These are phyloP conservation scores for Eucriotettix oculatus DNA, from an alignment of 2,888 invertebrate species.

Conservation along the genomic window DNA sequence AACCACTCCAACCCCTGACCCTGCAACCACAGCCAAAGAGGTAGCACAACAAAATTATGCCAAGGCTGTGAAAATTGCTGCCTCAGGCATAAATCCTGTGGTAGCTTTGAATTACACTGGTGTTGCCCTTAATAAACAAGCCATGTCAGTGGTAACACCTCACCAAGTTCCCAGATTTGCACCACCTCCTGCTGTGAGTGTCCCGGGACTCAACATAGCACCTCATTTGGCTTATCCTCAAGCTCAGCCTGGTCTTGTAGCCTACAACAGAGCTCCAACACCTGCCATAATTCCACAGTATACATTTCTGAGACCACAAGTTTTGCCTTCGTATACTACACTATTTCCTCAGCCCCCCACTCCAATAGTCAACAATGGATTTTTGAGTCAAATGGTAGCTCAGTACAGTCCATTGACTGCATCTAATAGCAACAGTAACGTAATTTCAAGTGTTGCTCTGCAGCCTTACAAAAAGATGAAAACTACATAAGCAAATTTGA, in stretches of 20 bases:
- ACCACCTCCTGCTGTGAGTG: slow-evolving; percentile 1
- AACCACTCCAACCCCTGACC: slow-evolving; percentile 18
- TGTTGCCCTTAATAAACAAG: slow-evolving; percentile 48
- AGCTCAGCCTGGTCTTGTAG: slow-evolving; percentile 4
- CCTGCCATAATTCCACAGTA: slow-evolving; percentile 25
- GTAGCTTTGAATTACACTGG: slow-evolving; percentile 52
- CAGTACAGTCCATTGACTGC: slow-evolving; percentile 21
- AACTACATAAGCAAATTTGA: slow-evolving; percentile 44
- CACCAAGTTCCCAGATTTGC: slow-evolving; percentile 13
- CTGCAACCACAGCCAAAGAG: slow-evolving; percentile 54
- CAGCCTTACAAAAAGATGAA: slow-evolving; percentile 86
- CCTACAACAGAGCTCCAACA: slow-evolving; percentile 12
- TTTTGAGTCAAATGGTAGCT: slow-evolving; percentile 20
- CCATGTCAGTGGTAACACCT: slow-evolving; percentile 27
- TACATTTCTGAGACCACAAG: slow-evolving; percentile 27
- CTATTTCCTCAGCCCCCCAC: slow-evolving; percentile 6
- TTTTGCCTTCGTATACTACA: slow-evolving; percentile 4
- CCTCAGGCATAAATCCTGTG: slow-evolving; percentile 28
- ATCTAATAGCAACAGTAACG: slow-evolving; percentile 25
- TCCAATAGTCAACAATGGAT: slow-evolving; percentile 8
- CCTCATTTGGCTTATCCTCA: slow-evolving; percentile 16
- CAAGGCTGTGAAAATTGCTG: slow-evolving; percentile 49
- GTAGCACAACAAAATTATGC: slow-evolving; percentile 71
- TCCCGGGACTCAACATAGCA: slow-evolving; percentile 15
- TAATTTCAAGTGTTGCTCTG: slow-evolving; percentile 33